Percentiles rank a stretch among this genome's conserved stretches.
These are phyloP conservation scores for Pelusios castaneus DNA, from an alignment of 2,113 vertebrate species.

Conservation along the genomic window DNA sequence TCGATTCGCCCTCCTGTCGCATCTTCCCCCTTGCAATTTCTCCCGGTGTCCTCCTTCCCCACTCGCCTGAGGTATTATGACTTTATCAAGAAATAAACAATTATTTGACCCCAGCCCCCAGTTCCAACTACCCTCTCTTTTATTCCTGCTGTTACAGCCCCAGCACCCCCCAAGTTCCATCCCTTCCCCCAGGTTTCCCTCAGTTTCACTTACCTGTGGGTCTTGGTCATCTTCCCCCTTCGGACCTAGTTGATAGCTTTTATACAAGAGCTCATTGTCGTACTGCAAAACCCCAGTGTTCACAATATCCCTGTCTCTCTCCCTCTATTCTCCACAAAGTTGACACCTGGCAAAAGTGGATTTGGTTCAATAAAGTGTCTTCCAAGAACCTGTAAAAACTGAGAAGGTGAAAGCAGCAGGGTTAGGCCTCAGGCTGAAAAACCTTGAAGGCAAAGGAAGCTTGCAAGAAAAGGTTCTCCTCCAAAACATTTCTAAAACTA, in stretches of 20 bases:
- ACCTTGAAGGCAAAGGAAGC: not conserved
- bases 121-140: too few relatives aligned
- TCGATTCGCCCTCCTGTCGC: too few relatives aligned
- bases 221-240: too few relatives aligned
- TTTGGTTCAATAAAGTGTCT: not conserved
- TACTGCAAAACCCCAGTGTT: rapidly evolving
- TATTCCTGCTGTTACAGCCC: too few relatives aligned
- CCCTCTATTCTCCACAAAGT: not conserved
- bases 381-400: not conserved
- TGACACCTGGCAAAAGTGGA: not conserved
- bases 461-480: not conserved
- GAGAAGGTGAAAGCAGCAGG: not conserved
- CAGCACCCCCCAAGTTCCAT: too few relatives aligned
- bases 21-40: too few relatives aligned
- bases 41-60: too few relatives aligned
- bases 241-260: not conserved
- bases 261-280: not conserved
- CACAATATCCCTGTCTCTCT: not conserved
- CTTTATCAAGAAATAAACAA: too few relatives aligned
- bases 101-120: too few relatives aligned
- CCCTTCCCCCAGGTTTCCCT: too few relatives aligned
- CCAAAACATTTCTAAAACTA: not conserved
- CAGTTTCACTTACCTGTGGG: too few relatives aligned
- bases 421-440: not conserved
- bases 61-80: too few relatives aligned